Evolutionary conservation across 2,797 vertebrate genomes (phyloP).

Genomic region (Hozukius guyotensis): DNA sequence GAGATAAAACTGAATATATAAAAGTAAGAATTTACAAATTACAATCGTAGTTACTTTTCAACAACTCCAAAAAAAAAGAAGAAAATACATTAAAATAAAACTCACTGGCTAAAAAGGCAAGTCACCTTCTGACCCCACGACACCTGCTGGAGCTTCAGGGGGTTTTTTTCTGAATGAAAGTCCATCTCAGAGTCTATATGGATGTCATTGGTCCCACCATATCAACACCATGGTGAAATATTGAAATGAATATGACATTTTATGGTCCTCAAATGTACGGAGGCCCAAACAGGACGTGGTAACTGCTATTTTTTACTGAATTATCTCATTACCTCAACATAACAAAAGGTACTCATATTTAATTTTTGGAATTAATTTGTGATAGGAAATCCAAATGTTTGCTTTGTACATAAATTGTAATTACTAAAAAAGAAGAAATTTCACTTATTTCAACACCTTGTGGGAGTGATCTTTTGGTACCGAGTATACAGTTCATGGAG

Average conservation of each 20-base stretch:
- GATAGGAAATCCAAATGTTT: neutral
- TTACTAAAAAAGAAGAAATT: neutral
- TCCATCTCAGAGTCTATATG: slow-evolving; percentile 5
- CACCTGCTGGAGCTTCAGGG: neutral
- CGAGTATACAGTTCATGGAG: neutral
- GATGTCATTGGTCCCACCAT: neutral
- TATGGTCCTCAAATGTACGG: neutral
- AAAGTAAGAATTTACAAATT: slow-evolving; percentile 13
- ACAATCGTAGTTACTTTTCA: slow-evolving; percentile 1
- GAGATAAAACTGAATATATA: neutral
- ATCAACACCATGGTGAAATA: neutral
- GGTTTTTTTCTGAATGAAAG: neutral
- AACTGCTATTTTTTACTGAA: neutral
- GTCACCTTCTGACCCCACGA: neutral
- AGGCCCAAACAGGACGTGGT: neutral
- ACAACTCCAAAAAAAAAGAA: neutral
- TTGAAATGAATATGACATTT: neutral
- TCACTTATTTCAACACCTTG: neutral
- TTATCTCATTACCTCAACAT: neutral
- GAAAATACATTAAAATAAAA: neutral
- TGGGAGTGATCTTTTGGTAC: no score
- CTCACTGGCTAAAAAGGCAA: neutral
- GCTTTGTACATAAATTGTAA: neutral
- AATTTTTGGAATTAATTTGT: neutral
- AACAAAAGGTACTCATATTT: neutral